Percentiles rank a stretch among this genome's conserved stretches.
Evolutionary conservation across 2,797 vertebrate species (phyloP).

Genomic region (Sandelia bainsii): DNA sequence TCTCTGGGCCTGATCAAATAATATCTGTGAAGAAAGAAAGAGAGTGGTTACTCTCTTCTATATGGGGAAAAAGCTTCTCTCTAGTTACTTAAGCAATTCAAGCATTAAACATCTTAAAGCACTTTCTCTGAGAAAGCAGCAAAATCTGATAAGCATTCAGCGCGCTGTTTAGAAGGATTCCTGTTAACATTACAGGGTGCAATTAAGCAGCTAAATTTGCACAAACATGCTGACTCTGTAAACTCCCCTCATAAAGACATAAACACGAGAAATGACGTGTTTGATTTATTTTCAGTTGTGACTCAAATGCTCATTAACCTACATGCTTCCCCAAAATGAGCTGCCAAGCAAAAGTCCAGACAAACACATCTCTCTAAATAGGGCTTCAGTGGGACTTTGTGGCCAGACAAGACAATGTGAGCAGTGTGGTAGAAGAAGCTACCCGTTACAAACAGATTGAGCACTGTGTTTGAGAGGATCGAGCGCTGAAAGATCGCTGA

Average conservation of each 20-base stretch:
- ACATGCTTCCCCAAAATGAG: constrained; percentile 40
- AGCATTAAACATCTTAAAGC: neutral
- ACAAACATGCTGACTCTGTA: constrained; percentile 59
- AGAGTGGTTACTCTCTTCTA: constrained; percentile 3
- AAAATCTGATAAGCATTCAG: constrained; percentile 24
- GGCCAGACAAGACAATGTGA: constrained; percentile 57
- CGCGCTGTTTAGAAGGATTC: constrained; percentile 33
- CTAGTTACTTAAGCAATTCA: constrained; percentile 1
- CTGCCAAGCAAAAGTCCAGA: constrained; percentile 1
- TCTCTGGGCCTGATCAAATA: constrained; percentile 98
- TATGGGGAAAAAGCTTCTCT: neutral
- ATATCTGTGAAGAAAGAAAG: constrained; percentile 87
- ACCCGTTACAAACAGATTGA: constrained; percentile 67
- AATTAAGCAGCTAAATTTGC: constrained; percentile 64
- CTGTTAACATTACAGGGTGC: constrained; percentile 50
- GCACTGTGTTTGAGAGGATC: constrained; percentile 71
- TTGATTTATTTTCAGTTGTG: constrained; percentile 37
- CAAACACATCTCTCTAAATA: constrained; percentile 19
- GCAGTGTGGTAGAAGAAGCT: constrained; percentile 50
- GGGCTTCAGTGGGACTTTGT: constrained; percentile 17
- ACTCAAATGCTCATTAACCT: constrained; percentile 68
- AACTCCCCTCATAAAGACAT: constrained; percentile 69
- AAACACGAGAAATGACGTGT: constrained; percentile 55
- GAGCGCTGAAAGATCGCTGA: constrained; percentile 73
- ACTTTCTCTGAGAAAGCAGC: neutral